Percentiles rank a stretch among this genome's conserved stretches.
Conservation (phyloP, 2,888 invertebrate genomes). For the Cephus spinipes region DNA sequence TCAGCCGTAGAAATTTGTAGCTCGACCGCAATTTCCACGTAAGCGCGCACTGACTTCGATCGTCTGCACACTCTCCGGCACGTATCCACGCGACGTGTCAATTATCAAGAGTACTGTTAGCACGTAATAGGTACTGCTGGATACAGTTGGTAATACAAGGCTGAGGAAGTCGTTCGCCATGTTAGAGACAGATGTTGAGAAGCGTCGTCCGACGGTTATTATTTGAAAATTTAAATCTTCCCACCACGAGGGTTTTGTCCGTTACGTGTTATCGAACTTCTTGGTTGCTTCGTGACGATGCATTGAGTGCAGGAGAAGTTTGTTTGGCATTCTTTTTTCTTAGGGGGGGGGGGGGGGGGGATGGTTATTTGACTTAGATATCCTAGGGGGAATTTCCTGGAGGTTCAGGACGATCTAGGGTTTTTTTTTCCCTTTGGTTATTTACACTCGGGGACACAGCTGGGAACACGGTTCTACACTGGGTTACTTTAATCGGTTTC, state of each 20-base stretch:
- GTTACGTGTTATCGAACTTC: not conserved
- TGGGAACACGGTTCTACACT: not conserved
- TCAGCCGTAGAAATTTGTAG: conserved; percentile 36
- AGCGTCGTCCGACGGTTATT: not conserved
- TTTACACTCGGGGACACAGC: not conserved
- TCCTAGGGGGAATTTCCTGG: not conserved
- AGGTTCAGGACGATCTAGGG: not conserved
- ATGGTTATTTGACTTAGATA: not conserved
- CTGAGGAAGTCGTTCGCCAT: not conserved
- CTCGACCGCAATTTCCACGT: conserved; percentile 43
- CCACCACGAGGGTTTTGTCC: not conserved
- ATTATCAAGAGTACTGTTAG: not conserved
- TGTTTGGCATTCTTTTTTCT: not conserved
- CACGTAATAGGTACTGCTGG: not conserved
- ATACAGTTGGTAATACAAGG: not conserved
- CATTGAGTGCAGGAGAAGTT: not conserved
- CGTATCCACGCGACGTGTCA: not conserved
- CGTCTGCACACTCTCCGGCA: conserved; percentile 15
- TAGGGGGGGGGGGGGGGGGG: not conserved
- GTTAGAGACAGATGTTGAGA: not conserved
- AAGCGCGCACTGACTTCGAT: conserved; percentile 41
- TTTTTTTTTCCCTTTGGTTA: not conserved
- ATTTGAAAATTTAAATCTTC: not conserved
- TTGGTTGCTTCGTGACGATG: not conserved
- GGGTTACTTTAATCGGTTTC: not conserved